Percentiles rank a stretch among this genome's conserved stretches.
Evolutionary conservation across 2,797 vertebrate species (phyloP).

Genomic region (Coregonus suidteri): DNA sequence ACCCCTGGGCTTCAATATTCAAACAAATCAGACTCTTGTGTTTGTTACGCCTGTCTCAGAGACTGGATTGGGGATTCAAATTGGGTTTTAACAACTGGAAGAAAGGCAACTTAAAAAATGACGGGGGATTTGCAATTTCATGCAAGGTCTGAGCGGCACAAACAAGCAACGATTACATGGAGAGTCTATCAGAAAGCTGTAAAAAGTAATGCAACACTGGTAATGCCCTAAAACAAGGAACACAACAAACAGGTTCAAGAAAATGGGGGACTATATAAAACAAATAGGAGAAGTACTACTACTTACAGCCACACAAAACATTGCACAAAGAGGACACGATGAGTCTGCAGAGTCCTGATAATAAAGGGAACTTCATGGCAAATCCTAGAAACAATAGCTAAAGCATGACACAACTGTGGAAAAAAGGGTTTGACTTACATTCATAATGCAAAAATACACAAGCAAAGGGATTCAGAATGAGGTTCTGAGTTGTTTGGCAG

Average conservation of each 20-base stretch:
- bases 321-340: conserved; percentile 16
- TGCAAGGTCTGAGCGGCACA: no score
- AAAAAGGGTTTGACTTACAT: background rate
- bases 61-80: no score
- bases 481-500: background rate
- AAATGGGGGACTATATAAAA: conserved; percentile 17
- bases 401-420: conserved; percentile 2
- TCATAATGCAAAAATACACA: conserved; percentile 36
- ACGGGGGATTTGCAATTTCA: no score
- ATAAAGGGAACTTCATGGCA: conserved; percentile 25
- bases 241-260: conserved; percentile 15
- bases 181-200: no score
- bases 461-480: conserved; percentile 25
- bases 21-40: no score
- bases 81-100: no score
- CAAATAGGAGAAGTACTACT: conserved; percentile 3
- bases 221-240: background rate
- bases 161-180: no score
- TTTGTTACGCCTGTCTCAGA: no score
- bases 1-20: no score
- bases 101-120: no score
- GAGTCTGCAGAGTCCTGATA: conserved; percentile 13
- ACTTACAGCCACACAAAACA: conserved; percentile 19
- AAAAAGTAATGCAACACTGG: no score
- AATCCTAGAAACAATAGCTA: conserved; percentile 14